Percentiles rank a stretch among this genome's conserved stretches.
Conservation (phyloP, 37 sponge, comb jelly and placozoan species). For the Corticium candelabrum region DNA sequence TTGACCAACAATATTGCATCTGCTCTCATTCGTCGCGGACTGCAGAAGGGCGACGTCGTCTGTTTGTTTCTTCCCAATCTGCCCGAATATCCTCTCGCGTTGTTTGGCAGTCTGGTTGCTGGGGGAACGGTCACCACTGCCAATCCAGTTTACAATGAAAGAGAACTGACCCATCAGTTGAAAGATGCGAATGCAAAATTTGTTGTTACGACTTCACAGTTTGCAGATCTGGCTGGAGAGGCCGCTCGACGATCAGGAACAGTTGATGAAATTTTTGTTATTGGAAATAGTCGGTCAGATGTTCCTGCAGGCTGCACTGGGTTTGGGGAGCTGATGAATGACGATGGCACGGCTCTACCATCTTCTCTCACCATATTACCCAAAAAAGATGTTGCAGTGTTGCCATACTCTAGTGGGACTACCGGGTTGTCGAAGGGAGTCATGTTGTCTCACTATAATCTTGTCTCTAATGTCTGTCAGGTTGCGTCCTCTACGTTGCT, state of each 20-base stretch:
- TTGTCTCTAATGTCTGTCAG: slow-evolving; percentile 44
- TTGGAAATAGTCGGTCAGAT: neutral
- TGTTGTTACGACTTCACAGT: slow-evolving; percentile 39
- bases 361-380: slow-evolving; percentile 15
- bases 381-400: slow-evolving; percentile 30
- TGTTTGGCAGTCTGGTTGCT: slow-evolving; percentile 46
- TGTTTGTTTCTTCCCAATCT: slow-evolving; percentile 39
- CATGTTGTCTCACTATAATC: slow-evolving; percentile 62
- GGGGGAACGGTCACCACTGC: slow-evolving; percentile 62
- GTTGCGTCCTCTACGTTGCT: slow-evolving; percentile 25
- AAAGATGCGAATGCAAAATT: slow-evolving; percentile 39
- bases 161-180: slow-evolving; percentile 59
- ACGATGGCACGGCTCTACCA: neutral
- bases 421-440: slow-evolving; percentile 92
- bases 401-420: slow-evolving; percentile 86
- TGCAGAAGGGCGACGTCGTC: slow-evolving; percentile 48
- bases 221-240: slow-evolving; percentile 25
- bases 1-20: slow-evolving; percentile 26
- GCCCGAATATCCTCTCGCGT: slow-evolving; percentile 23
- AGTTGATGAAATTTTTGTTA: too few species aligned
- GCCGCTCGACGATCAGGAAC: slow-evolving; percentile 16
- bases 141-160: slow-evolving; percentile 57
- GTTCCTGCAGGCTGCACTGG: too few species aligned
- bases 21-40: slow-evolving; percentile 30
- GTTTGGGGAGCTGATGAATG: neutral